Evolutionary conservation across 2,888 invertebrate genomes (phyloP), one percentile per base, ranked within the genome.

Genomic region (Lutraria lutraria): DNA sequence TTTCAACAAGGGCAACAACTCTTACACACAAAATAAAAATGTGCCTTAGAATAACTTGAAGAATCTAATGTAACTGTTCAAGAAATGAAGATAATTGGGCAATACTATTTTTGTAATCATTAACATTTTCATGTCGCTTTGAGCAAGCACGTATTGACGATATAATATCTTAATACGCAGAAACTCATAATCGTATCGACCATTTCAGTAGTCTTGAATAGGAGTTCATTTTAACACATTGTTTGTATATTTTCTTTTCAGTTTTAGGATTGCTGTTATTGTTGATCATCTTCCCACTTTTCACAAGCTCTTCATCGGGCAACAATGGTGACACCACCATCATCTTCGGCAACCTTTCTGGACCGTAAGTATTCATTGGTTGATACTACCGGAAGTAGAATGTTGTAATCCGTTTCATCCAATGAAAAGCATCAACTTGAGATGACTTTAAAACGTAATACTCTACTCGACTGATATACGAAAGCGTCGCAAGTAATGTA

Each of bases 261-360:
- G 76, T 76, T 31, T 34, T 76, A 6, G 34, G 34, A 76, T 34
- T 76, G 76, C 3, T 76, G 76, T 34, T 76, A 16, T 76, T 76
- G 34, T 76, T 76, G 31, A 12, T 76, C 15, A 76, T 76, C 31
- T 31, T 76, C 31, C 34, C 34, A 34, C 16, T 76, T 0, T 76
- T 76, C 76, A 19, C 29, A 31, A 76, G 34, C 76, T 76, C 76
- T 34, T 76, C 76, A 13, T 13, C 31, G 8, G 16, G 4, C 8
- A 31, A 29, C 21, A 80, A 25, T 25, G 84, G 83, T 80, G 34
- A 76, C 52, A 89, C 86, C 52, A 88, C 85, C 19, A 56, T 89
- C 12, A 83, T 89, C 83, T 86, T 63, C 83, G 86, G 88, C 15
- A 89, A 89, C 86, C 80, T 89, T 25, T 86, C 88, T 29, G 88